Evolutionary conservation across 2,888 invertebrate species (phyloP).

Genomic region (Catocala sponsa): DNA sequence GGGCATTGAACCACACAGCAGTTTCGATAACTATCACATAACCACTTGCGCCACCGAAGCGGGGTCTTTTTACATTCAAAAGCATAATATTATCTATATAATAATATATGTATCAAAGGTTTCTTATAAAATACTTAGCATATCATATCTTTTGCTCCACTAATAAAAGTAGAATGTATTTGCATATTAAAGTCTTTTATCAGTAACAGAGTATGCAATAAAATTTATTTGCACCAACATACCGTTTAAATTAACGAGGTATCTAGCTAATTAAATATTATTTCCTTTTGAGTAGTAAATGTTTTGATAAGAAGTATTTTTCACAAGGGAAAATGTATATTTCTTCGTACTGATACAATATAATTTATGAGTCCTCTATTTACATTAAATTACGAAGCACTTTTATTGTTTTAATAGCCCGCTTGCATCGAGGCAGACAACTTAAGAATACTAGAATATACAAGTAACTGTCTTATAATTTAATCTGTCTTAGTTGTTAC

Average conservation of each 20-base stretch:
- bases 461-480: too few species aligned
- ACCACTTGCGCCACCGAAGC: too few species aligned
- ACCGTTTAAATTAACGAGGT: conserved; percentile 13
- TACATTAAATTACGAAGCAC: too few species aligned
- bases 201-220: conserved; percentile 23
- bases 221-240: conserved; percentile 20
- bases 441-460: too few species aligned
- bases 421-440: too few species aligned
- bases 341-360: not conserved
- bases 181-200: conserved; percentile 23
- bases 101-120: not conserved
- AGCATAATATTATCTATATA: too few species aligned
- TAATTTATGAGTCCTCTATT: too few species aligned
- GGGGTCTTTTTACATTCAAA: too few species aligned
- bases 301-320: conserved; percentile 1
- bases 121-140: conserved; percentile 1
- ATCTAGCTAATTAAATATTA: conserved; percentile 11
- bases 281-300: conserved; percentile 1
- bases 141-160: conserved; percentile 8
- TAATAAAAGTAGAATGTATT: conserved; percentile 21
- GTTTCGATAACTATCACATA: too few species aligned
- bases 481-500: too few species aligned
- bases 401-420: too few species aligned
- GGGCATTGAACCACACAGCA: too few species aligned
- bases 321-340: not conserved